Conservation (phyloP, 2,797 vertebrate genomes). For the Falco berigora region DNA sequence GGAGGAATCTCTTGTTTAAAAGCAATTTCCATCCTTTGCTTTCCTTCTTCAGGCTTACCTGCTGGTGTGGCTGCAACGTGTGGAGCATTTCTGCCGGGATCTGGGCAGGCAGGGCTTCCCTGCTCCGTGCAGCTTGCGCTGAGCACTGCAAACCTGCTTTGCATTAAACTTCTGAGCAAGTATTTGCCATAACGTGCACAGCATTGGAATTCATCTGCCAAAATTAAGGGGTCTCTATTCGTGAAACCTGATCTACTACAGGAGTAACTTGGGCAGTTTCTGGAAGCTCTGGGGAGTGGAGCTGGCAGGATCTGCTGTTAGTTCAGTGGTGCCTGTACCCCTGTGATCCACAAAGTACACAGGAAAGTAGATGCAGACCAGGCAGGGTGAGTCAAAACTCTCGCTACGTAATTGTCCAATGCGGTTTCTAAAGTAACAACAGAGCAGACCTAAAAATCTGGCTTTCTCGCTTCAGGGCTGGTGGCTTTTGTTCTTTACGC, state of each 20-base stretch:
- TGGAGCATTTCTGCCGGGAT: not conserved
- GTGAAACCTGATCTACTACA: not conserved
- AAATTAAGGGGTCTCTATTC: not conserved
- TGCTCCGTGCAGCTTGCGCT: rapidly evolving
- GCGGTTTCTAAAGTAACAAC: not conserved
- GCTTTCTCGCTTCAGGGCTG: not conserved
- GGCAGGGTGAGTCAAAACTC: not conserved
- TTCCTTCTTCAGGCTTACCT: not conserved
- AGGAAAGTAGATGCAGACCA: not conserved
- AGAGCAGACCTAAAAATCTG: not conserved
- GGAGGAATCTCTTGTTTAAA: not conserved
- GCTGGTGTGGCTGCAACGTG: not conserved
- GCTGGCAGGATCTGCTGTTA: not conserved
- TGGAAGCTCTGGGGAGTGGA: not conserved
- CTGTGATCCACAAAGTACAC: not conserved
- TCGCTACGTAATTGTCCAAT: rapidly evolving
- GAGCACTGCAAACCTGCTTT: not conserved
- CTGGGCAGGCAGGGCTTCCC: not conserved
- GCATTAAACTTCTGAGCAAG: not conserved
- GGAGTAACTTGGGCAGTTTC: not conserved
- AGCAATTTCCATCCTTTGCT: not conserved
- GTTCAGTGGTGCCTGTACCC: not conserved
- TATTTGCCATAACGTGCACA: not conserved
- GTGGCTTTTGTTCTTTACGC: not conserved
- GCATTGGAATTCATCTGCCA: not conserved